phyloP scores from a whole-genome alignment of 1,140 invertebrate species.

The Rhagoletis pomonella region DNA sequence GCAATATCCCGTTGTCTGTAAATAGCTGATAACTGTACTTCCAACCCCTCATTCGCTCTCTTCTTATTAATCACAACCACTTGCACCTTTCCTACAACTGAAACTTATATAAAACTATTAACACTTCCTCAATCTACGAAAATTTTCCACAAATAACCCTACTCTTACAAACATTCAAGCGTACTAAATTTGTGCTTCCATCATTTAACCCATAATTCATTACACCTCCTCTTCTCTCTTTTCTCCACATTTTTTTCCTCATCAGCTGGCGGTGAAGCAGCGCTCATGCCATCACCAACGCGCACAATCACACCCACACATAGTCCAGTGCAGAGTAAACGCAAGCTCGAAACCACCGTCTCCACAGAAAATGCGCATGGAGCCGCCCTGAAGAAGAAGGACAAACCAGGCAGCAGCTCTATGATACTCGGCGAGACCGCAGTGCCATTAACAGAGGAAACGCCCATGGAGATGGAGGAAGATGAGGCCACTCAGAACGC shows the following conservation, averaged over 20 bases:
- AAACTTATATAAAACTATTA: background rate
- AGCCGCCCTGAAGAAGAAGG: conserved; percentile 69
- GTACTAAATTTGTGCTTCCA: conserved; percentile 63
- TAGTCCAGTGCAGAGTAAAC: conserved; percentile 75
- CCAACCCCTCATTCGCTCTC: background rate
- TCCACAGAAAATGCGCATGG: conserved; percentile 77
- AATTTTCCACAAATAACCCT: background rate
- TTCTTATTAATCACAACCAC: background rate
- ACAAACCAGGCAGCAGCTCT: conserved; percentile 67
- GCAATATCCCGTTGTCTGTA: conserved; percentile 15
- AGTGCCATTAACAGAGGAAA: conserved; percentile 55
- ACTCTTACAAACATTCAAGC: conserved; percentile 61
- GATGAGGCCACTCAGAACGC: conserved; percentile 65
- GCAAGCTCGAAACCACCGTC: conserved; percentile 82
- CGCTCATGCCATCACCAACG: conserved; percentile 77
- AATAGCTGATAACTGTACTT: conserved; percentile 45
- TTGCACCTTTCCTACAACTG: background rate
- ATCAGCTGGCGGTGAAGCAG: conserved; percentile 73
- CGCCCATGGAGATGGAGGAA: conserved; percentile 70
- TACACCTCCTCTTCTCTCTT: conserved; percentile 69
- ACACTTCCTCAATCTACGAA: background rate
- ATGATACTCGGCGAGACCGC: conserved; percentile 62
- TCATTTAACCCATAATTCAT: conserved; percentile 56
- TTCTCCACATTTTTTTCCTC: conserved; percentile 56
- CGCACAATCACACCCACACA: conserved; percentile 76